A percentile compares a stretch with the other conserved stretches of the same genome.
These are phyloP conservation scores for Latheticus oryzae DNA, from an alignment of 2,888 invertebrate genomes.

Conservation along the genomic window DNA sequence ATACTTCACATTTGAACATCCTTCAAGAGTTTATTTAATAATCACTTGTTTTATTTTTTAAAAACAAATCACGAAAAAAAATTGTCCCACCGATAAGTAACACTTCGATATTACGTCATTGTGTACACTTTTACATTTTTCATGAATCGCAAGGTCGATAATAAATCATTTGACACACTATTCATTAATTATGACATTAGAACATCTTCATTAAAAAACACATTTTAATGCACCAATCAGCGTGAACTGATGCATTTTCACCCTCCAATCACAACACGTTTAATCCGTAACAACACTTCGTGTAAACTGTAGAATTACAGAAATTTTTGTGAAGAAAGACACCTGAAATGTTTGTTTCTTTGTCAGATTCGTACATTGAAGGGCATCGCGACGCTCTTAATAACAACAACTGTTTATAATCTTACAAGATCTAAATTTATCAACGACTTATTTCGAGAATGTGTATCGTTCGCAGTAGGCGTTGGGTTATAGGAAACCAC, in stretches of 20 bases:
- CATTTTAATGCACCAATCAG: too few relatives aligned
- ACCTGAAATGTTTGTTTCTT: conserved; percentile 11
- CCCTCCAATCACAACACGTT: conserved; percentile 15
- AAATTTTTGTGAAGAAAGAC: neutral
- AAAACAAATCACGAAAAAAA: conserved; percentile 1
- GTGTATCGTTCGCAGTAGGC: conserved; percentile 16
- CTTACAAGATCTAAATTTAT: conserved; percentile 61
- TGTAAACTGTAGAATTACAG: too few relatives aligned
- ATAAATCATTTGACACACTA: too few relatives aligned
- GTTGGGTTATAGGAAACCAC: too few relatives aligned
- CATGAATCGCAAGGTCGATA: conserved; percentile 5
- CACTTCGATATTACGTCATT: conserved; percentile 4
- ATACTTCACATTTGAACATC: conserved; percentile 20
- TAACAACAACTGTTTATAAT: conserved; percentile 55
- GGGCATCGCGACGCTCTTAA: conserved; percentile 37
- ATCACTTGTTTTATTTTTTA: conserved; percentile 15
- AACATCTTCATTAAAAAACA: too few relatives aligned
- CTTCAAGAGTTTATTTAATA: conserved; percentile 16
- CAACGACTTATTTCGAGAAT: conserved; percentile 59
- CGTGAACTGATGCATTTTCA: neutral
- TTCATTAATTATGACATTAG: too few relatives aligned
- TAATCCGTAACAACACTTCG: too few relatives aligned
- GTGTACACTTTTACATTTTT: conserved; percentile 1
- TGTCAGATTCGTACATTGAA: conserved; percentile 5
- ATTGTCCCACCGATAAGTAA: neutral